Evolutionary conservation across 2,797 vertebrate species (phyloP).

Genomic region (Chromobotia macracanthus): DNA sequence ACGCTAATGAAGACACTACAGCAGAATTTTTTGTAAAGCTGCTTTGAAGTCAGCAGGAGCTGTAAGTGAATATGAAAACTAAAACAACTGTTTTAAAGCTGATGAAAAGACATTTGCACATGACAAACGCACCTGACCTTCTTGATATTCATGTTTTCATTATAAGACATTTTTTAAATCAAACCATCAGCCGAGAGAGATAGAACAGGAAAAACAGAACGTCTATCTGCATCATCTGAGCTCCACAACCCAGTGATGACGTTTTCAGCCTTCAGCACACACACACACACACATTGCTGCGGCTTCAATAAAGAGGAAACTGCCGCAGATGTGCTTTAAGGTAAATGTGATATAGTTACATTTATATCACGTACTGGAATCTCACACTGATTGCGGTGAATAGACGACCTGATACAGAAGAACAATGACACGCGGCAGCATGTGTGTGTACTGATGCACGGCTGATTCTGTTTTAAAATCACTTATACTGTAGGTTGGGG

Average conservation of each 20-base stretch:
- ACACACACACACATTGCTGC: background rate
- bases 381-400: slow-evolving; percentile 2
- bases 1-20: background rate
- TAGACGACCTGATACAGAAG: background rate
- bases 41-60: background rate
- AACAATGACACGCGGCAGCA: background rate
- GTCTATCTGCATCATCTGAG: slow-evolving; percentile 2
- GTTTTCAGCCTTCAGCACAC: background rate
- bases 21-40: background rate
- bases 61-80: background rate
- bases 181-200: slow-evolving; percentile 9
- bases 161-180: background rate
- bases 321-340: background rate
- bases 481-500: too few species aligned
- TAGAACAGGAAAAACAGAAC: background rate
- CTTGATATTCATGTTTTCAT: slow-evolving; percentile 8
- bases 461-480: too few species aligned
- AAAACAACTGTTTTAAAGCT: background rate
- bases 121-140: background rate
- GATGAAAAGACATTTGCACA: background rate
- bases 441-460: background rate
- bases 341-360: slow-evolving; percentile 3
- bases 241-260: background rate
- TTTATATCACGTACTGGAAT: background rate
- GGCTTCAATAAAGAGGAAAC: background rate